phyloP scores from a whole-genome alignment of 2,888 invertebrate species.

The Nephrotoma guestfalica region DNA sequence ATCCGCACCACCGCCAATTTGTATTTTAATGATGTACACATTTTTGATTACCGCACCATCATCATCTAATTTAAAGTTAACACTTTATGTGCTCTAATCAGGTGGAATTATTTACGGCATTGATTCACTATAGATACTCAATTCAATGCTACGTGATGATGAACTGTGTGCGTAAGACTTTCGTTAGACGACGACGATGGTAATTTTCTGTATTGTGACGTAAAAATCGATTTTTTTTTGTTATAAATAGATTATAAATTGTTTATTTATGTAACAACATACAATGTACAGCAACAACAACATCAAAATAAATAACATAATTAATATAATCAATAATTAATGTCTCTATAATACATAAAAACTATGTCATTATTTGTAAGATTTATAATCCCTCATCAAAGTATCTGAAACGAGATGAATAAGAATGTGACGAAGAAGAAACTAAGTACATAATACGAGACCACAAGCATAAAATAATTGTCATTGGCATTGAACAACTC shows the following conservation, averaged over 20 bases:
- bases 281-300: not conserved
- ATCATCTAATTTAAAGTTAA: not conserved
- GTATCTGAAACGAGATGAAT: not conserved
- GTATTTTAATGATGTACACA: not conserved
- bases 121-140: not conserved
- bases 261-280: not conserved
- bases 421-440: not conserved
- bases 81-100: not conserved
- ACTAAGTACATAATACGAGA: not conserved
- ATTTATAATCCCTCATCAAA: conserved; percentile 3
- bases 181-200: not conserved
- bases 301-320: not conserved
- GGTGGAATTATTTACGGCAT: not conserved
- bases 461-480: not conserved
- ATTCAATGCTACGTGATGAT: not conserved
- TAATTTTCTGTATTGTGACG: not conserved
- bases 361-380: not conserved
- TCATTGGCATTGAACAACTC: not conserved
- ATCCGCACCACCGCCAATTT: not conserved
- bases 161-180: too few relatives aligned
- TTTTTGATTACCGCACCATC: not conserved
- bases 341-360: not conserved
- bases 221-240: not conserved
- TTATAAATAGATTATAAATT: not conserved
- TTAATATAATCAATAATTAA: not conserved